Evolutionary conservation across 1,140 invertebrate species (phyloP), one percentile per base, ranked within the genome.

Genomic region (Leptoteleia sp.): DNA sequence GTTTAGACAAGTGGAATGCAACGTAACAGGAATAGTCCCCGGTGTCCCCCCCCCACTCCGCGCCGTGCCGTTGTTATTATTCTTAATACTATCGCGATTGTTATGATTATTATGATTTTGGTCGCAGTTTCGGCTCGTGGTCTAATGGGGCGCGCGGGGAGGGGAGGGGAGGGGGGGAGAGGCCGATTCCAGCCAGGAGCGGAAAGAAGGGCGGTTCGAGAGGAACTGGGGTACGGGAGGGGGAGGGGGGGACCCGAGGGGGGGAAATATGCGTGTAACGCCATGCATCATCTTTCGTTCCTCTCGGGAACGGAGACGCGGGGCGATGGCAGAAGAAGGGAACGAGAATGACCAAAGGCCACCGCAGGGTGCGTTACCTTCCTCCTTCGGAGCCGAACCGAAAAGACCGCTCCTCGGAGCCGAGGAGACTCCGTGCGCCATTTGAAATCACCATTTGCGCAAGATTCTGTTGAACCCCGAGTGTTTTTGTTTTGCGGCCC

Each of bases 261-360:
- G 70, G 64, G 78, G 62, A 52, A 73, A 77, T 76, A 80, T 86
- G 84, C 83, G 85, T 88, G 84, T 88, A 88, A 86, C 86, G 88
- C 88, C 87, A 89, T 89, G 84, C 84, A 89, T 89, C 88, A 89
- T 89, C 81, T 84, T 88, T 84, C 81, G 83, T 83, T 81, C 79
- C 78, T 79, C 79, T 75, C 31, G n/a, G 13, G 57, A 47, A 72
- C 55, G 33, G 54, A 72, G 38, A 64, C 16, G n/a, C n/a, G n/a
- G n/a, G 25, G 33, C 33, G 25, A 37, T 55, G 59, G 55, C n/a
- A 62, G 42, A 19, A 45, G 35, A 37, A 54, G 48, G 7, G 8
- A 65, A 57, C 7, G 27, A 33, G 82, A 83, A 83, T 84, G 85
- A 88, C 71, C 85, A 87, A 88, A 88, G 85, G 83, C 87, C 87